Evolutionary conservation across 2,888 invertebrate species (phyloP), one percentile per base, ranked within the genome.

Genomic region (Tholera decimalis): DNA sequence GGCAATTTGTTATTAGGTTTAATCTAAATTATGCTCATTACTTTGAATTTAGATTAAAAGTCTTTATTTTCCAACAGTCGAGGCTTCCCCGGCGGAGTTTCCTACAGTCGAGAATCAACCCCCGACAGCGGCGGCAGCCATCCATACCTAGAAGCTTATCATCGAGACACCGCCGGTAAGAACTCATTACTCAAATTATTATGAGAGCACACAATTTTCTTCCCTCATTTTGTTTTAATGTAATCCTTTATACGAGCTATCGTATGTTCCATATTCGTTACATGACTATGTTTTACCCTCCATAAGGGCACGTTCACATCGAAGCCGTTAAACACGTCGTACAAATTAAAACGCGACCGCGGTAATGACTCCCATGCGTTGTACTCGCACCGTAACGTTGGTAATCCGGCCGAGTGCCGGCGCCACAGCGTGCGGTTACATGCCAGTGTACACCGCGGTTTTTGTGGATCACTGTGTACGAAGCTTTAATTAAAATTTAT

Each of bases 121-220:
- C 98, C 98, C 4, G 98, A 98, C 91, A 98, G 98, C 87, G 98
- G 98, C 55, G 98, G 98, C 68, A 98, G 98, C 60, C 98, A 98
- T 94, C 96, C 96, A 2, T 98, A 98, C 91, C 97, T 98, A 93
- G 98, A 98, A 91, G 97, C 98, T 73, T 98, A 98, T 91, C 96
- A 96, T 85, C 96, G 98, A 88, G 98, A 98, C 91, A 97, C 98
- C 37, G 97, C 98, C 86, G 98, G 98, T 98, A 92, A 96, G 96
- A 90, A 59, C 37, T 65, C 63, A 68, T 53, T 68, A 73, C 33
- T 20, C 37, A 58, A 78, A 79, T 69, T 56, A 69, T 63, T 43
- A 68, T 37, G 47, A 76, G 56, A 71, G 58, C 53, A 54, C 41
- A 65, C 54, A 70, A 80, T 74, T 68, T 78, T 66, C 78, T 80